These are phyloP conservation scores for Dromaius novaehollandiae DNA, from an alignment of 2,113 vertebrate species.

Conservation along the genomic window DNA sequence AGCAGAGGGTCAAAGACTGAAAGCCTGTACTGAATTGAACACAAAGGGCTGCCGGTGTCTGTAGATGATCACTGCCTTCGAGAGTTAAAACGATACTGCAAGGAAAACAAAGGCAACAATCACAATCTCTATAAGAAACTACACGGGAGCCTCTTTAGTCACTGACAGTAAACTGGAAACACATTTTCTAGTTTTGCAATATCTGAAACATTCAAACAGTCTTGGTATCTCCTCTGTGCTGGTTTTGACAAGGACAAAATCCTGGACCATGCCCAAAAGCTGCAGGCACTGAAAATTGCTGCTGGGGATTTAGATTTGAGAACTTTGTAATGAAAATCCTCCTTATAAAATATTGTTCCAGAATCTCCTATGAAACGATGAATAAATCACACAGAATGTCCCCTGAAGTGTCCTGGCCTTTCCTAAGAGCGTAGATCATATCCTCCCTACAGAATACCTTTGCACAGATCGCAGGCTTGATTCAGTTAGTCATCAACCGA, in stretches of 20 bases:
- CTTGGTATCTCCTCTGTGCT: not conserved
- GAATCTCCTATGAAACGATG: conserved; percentile 1
- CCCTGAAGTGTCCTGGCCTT: conserved; percentile 20
- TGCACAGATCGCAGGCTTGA: not conserved
- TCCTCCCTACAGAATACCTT: not conserved
- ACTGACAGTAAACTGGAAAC: not conserved
- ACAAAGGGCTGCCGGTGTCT: not conserved
- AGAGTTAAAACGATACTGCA: not conserved
- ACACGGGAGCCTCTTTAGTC: not conserved
- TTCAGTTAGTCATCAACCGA: conserved; percentile 2
- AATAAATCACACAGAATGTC: conserved; percentile 44
- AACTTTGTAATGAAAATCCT: conserved; percentile 49
- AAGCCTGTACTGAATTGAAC: not conserved
- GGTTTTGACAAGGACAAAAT: conserved; percentile 31
- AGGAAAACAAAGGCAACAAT: not conserved
- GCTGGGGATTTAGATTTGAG: not conserved
- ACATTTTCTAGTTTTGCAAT: not conserved
- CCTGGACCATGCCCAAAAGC: conserved; percentile 10
- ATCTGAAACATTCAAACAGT: not conserved
- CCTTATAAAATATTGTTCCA: conserved; percentile 12
- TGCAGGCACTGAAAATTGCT: conserved; percentile 19
- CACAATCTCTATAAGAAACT: not conserved
- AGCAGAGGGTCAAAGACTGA: not conserved
- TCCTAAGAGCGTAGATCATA: conserved; percentile 32
- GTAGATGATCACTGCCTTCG: not conserved